phyloP scores from a whole-genome alignment of 2,797 vertebrate species.

The Darevskia nairensis region DNA sequence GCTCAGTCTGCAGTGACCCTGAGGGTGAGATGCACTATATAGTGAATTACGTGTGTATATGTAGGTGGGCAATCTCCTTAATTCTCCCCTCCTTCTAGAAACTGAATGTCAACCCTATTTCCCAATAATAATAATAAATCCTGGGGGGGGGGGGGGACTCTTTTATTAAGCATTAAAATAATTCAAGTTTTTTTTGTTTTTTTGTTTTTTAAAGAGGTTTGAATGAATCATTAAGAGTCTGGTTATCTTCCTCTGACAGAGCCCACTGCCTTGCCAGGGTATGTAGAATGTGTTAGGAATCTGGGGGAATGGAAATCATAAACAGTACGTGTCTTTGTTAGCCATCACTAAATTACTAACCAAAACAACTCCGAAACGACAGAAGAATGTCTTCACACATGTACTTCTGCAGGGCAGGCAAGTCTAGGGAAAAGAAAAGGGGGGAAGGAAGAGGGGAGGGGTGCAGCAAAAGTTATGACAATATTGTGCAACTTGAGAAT shows the following conservation, averaged over 20 bases:
- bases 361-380: background rate
- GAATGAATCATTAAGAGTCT: slow-evolving; percentile 1
- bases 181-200: background rate
- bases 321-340: slow-evolving; percentile 1
- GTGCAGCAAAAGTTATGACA: slow-evolving; percentile 13
- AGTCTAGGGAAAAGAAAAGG: too few species aligned
- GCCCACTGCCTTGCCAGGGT: background rate
- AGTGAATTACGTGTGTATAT: background rate
- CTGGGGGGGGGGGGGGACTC: background rate
- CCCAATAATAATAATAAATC: slow-evolving; percentile 3
- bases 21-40: too few species aligned
- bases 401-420: background rate
- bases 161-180: background rate
- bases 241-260: slow-evolving; percentile 9
- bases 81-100: background rate
- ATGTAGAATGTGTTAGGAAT: slow-evolving; percentile 5
- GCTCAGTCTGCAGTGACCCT: background rate
- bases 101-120: background rate
- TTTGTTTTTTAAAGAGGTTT: background rate
- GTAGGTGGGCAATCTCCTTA: background rate
- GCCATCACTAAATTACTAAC: slow-evolving; percentile 3
- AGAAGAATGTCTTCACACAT: slow-evolving; percentile 2
- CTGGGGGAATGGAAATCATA: slow-evolving; percentile 9
- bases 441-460: background rate
- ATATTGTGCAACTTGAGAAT: background rate